Evolutionary conservation across 2,113 vertebrate genomes (phyloP), one percentile per base, ranked within the genome.

Genomic region (Saguinus midas): DNA sequence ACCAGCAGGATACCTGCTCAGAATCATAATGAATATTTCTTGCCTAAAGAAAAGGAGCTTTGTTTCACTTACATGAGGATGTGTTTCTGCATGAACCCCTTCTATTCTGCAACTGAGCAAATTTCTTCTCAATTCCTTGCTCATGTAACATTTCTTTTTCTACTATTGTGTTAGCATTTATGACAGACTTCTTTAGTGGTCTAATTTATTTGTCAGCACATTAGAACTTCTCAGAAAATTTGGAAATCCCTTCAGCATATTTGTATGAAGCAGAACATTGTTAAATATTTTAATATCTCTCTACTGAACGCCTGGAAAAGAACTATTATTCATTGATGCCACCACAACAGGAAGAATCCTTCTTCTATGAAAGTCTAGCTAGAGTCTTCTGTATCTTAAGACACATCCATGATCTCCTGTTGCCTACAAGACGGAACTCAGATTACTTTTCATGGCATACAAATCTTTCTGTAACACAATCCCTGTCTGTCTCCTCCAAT

Each of bases 31-130:
- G 10, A 3, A 55, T 16, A 25, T 11, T 58, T 32, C 35, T 43
- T 43, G 25, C 8, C 23, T 29, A 7, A 43, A 43, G 29, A 17
- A 1, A 6, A 2, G 7, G 25, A 35, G 13, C 57, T 90, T 72
- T 55, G 10, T 52, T 21, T 23, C 2, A 20, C 1, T n/a, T 27
- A 37, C 43, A 64, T 40, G 2, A n/a, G 16, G 1, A n/a, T 0
- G 0, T 3, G 35, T 40, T n/a, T 40, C 72, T 43, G 27, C 83
- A 18, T 35, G 29, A 45, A 11, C 23, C 6, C 20, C 48, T 17
- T 25, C 64, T 32, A 14, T 5, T 13, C 48, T 73, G 29, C 29
- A 27, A 20, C 20, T 20, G 40, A n/a, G 27, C 3, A 25, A 32
- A 10, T 23, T 27, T 50, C 70, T 66, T 82, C 61, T 29, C 82